Conservation (phyloP, 2,888 invertebrate genomes). For the Metopia argyrocephala region DNA sequence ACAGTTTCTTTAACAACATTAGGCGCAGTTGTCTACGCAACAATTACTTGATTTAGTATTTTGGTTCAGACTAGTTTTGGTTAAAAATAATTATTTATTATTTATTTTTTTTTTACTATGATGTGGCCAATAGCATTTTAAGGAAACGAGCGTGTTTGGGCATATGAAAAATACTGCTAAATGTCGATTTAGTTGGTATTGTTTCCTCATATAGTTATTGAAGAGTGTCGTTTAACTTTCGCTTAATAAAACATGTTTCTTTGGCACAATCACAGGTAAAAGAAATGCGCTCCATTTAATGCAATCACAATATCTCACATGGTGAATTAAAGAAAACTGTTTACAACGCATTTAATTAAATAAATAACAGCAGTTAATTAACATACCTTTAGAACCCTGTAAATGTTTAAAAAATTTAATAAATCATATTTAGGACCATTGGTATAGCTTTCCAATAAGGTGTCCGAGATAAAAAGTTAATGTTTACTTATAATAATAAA, state of each 20-base stretch:
- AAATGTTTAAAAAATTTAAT: too few species aligned
- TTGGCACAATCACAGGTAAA: neutral
- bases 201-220: slow-evolving; percentile 31
- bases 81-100: slow-evolving; percentile 5
- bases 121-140: slow-evolving; percentile 8
- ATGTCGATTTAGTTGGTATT: slow-evolving; percentile 35
- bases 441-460: too few species aligned
- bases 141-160: slow-evolving; percentile 26
- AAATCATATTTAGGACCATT: too few species aligned
- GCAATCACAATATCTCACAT: too few species aligned
- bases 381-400: too few species aligned
- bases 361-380: too few species aligned
- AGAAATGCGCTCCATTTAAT: too few species aligned
- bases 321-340: too few species aligned
- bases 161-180: slow-evolving; percentile 17
- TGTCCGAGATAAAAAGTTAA: too few species aligned
- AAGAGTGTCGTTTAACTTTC: slow-evolving; percentile 46
- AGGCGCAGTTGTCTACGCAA: slow-evolving; percentile 6
- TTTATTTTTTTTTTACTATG: neutral
- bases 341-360: too few species aligned
- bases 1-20: neutral
- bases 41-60: neutral
- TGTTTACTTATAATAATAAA: too few species aligned
- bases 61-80: slow-evolving; percentile 25
- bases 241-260: slow-evolving; percentile 11